A percentile compares a stretch with the other conserved stretches of the same genome.
Evolutionary conservation across 2,888 invertebrate species (phyloP).

Genomic region (Capitulum mitella): DNA sequence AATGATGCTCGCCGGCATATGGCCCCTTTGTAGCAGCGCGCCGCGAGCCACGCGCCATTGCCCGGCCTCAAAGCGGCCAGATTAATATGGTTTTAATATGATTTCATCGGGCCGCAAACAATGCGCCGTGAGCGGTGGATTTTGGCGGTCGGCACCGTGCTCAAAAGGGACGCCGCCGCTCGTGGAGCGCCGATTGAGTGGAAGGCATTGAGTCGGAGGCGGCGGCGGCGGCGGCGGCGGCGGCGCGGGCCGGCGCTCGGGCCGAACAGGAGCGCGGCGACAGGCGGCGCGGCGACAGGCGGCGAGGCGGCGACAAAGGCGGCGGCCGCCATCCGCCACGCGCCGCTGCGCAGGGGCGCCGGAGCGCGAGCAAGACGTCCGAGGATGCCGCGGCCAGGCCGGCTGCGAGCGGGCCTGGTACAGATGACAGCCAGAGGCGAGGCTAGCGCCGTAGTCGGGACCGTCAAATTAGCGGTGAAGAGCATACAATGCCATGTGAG

Average conservation of each 20-base stretch:
- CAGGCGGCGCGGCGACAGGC: too few relatives aligned
- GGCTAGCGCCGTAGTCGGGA: too few relatives aligned
- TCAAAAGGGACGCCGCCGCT: background rate
- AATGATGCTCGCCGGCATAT: constrained; percentile 20
- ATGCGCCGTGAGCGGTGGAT: constrained; percentile 19
- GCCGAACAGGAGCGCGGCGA: background rate
- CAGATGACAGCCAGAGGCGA: too few relatives aligned
- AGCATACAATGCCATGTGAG: too few relatives aligned
- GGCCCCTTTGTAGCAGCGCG: background rate
- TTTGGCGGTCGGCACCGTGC: background rate
- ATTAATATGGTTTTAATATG: constrained; percentile 23
- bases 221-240: background rate
- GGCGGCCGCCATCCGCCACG: background rate
- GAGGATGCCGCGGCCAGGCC: too few relatives aligned
- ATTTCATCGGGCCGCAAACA: constrained; percentile 17
- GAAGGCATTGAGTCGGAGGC: background rate
- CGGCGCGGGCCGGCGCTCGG: background rate
- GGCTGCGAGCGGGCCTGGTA: too few relatives aligned
- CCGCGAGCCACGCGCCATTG: constrained; percentile 19
- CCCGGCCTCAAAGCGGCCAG: constrained; percentile 2
- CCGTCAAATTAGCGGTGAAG: too few relatives aligned
- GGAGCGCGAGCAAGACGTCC: too few relatives aligned
- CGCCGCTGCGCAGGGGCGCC: too few relatives aligned
- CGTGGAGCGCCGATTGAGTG: constrained; percentile 8
- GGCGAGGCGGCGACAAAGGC: background rate